phyloP scores from a whole-genome alignment of 2,797 vertebrate species.

The Ispidina picta region DNA sequence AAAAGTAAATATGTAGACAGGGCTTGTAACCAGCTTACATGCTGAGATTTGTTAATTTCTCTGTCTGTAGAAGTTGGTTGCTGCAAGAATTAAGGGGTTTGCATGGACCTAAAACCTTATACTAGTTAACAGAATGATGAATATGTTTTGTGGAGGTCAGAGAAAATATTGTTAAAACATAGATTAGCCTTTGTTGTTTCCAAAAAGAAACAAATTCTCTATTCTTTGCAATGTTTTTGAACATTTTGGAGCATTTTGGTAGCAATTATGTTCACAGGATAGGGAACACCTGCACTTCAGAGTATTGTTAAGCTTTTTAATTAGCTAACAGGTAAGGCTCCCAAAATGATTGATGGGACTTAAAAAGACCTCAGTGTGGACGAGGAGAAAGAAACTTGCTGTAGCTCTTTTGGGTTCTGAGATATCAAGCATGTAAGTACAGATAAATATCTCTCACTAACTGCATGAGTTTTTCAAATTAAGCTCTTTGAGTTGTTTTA shows the following conservation, averaged over 20 bases:
- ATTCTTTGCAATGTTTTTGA: conserved; percentile 5
- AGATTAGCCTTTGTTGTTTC: neutral
- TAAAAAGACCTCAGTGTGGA: neutral
- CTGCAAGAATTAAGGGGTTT: neutral
- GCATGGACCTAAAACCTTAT: neutral
- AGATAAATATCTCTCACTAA: conserved; percentile 1
- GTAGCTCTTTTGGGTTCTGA: neutral
- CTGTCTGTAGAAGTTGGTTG: neutral
- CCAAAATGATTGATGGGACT: neutral
- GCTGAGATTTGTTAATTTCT: neutral
- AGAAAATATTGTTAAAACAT: neutral
- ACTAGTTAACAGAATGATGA: neutral
- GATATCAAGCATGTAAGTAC: neutral
- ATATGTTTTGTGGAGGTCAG: neutral
- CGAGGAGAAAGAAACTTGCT: neutral
- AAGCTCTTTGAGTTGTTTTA: neutral
- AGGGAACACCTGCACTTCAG: neutral
- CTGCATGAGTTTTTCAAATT: conserved; percentile 9
- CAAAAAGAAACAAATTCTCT: neutral
- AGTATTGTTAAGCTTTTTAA: neutral
- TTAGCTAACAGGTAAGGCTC: neutral
- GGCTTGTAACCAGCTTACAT: neutral
- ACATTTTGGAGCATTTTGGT: neutral
- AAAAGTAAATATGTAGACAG: neutral
- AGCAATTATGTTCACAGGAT: neutral